Base-by-base conservation (phyloP, 2,113 vertebrate species). In the Benitochromis conjunctus region DNA sequence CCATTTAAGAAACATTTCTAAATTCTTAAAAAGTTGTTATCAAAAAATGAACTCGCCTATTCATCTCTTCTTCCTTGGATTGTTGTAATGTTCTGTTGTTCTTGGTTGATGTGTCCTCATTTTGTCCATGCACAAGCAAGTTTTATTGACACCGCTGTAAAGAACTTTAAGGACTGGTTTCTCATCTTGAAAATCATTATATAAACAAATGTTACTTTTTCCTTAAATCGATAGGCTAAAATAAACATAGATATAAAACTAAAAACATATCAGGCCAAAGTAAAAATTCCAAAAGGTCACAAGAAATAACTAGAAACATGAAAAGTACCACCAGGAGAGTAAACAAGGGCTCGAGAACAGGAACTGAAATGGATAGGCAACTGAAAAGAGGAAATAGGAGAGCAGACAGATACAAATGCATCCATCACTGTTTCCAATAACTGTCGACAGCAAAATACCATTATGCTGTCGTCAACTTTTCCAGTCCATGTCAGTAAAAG, bases 381-480 rank as follows among this genome's bases (percentile, higher is more conserved):
- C 64, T 2, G 38, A 43, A 43, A 69, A 6, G n/a, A 69, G 64
- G 36, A 69, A 69, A 43, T 43, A 38, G 64, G n/a, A 43, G 36
- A 4, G 12, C 14, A 69, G n/a, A 69, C 5, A 43, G 8, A 43
- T 11, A 43, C 41, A 69, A 43, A 69, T 16, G 7, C 8, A 43
- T 36, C n/a, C n/a, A 41, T 66, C n/a, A 66, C n/a, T 11, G 62
- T 41, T 66, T 66, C n/a, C 62, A 66, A 14, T 66, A 66, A 24
- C 36, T 66, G 62, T 24, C 4, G 7, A 21, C 62, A 66, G 19
- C 62, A 66, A 66, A 66, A 66, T 66, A 66, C 36, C 62, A 41
- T 41, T 66, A 21, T 0, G 62, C 4, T 0, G 0, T 5, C 0
- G 0, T 41, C 0, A 41, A 41, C 6, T 66, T 41, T 24, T n/a